Base-by-base conservation (phyloP, 2,113 vertebrate species). In the Vicugna pacos region DNA sequence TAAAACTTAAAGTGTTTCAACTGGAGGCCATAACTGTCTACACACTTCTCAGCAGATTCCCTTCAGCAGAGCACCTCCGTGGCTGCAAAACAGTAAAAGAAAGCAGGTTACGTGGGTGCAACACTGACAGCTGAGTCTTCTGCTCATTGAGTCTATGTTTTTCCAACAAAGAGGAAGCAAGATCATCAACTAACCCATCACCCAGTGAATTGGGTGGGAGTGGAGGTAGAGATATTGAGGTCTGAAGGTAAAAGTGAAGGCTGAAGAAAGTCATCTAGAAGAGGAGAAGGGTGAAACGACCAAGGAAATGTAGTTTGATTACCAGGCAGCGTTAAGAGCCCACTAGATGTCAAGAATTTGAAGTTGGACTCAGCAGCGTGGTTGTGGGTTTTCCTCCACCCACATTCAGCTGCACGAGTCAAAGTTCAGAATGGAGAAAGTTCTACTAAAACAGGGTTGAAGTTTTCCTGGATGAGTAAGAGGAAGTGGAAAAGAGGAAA, bases 401-500 rank as follows among this genome's bases (percentile, higher is more conserved):
- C 52, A 93, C 92, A 56, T 84, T 75, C 81, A 77, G 58, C 50
- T 24, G 22, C 20, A 22, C 14, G 5, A 69, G 35, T 79, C 67
- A 64, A 89, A 91, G 69, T 7, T 76, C 84, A 69, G 24, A 80
- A 89, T 38, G 50, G 38, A 88, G 54, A 72, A 30, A 64, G 46
- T 28, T 86, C 69, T 64, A 46, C 22, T 42, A 67, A 80, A 75
- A 65, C 52, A 80, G 22, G 28, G 22, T 52, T 76, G 30, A 26
- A 70, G 77, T 87, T 81, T 91, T 80, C 54, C 81, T 80, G 84
- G 52, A 54, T 95, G 38, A 94, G 65, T 64, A 88, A 95, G 35
- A 94, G 81, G 82, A 94, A 96, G 64, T 80, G 93, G 93, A 84
- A 88, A 82, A 28, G 15, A 46, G 64, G 35, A 48, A 87, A 52